phyloP scores from a whole-genome alignment of 1,140 invertebrate genomes.

The Hyphantria cunea region DNA sequence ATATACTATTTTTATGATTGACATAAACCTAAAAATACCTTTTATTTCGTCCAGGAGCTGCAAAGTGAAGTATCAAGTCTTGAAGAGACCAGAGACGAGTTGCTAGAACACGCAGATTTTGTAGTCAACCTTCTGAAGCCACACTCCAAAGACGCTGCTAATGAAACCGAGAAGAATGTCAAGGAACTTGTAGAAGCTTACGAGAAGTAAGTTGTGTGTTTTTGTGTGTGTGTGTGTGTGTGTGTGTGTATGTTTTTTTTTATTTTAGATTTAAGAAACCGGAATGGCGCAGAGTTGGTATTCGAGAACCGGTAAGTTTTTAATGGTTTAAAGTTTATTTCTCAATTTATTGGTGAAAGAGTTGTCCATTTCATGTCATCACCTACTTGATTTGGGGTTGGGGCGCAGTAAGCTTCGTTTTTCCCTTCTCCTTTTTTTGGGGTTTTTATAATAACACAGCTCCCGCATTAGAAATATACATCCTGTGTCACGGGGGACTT shows the following conservation, averaged over 20 bases:
- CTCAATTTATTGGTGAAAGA: too few relatives aligned
- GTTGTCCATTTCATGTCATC: too few relatives aligned
- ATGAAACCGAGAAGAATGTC: constrained; percentile 82
- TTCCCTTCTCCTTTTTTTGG: too few relatives aligned
- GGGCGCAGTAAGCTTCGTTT: too few relatives aligned
- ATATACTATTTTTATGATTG: too few relatives aligned
- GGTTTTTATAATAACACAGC: too few relatives aligned
- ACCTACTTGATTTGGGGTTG: too few relatives aligned
- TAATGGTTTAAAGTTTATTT: not conserved
- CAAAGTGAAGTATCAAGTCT: constrained; percentile 65
- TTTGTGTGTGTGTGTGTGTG: constrained; percentile 24
- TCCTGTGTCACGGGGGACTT: too few relatives aligned
- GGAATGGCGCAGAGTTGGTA: too few relatives aligned
- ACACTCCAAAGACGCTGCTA: constrained; percentile 82
- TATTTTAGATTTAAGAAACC: not conserved
- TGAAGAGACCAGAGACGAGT: constrained; percentile 66
- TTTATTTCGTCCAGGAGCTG: constrained; percentile 53
- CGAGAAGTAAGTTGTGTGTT: constrained; percentile 83
- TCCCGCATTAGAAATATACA: too few relatives aligned
- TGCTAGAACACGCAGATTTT: constrained; percentile 73
- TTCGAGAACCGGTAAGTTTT: not conserved
- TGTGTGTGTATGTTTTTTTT: too few relatives aligned
- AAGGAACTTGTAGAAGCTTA: constrained; percentile 83
- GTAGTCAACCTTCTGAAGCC: constrained; percentile 84
- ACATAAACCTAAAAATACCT: too few relatives aligned